phyloP scores from a whole-genome alignment of 2,888 invertebrate species.

The Drosophila eohydei region DNA sequence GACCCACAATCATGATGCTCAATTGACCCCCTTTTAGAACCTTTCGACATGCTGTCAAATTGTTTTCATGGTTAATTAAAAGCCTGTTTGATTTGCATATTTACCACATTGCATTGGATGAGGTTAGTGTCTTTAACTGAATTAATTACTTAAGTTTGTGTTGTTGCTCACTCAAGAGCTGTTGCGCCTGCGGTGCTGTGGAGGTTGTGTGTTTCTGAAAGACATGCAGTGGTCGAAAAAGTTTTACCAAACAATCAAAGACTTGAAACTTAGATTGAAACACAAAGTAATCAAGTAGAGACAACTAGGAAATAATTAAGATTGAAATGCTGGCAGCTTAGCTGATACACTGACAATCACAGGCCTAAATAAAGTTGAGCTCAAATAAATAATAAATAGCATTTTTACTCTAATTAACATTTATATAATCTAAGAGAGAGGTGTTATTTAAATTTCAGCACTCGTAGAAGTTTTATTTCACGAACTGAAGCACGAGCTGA shows the following conservation, averaged over 20 bases:
- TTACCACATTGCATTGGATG: neutral
- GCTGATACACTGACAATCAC: neutral
- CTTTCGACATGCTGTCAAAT: constrained; percentile 30
- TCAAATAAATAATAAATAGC: too few relatives aligned
- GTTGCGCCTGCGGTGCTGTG: neutral
- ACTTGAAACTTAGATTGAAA: neutral
- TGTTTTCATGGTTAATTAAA: constrained; percentile 66
- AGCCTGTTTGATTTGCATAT: constrained; percentile 53
- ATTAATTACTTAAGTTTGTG: constrained; percentile 42
- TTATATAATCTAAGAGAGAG: neutral
- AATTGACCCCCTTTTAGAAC: neutral
- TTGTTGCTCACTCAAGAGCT: constrained; percentile 8
- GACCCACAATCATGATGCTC: constrained; percentile 19
- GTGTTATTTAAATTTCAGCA: too few relatives aligned
- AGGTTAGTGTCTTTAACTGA: constrained; percentile 22
- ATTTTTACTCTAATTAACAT: neutral
- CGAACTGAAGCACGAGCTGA: too few relatives aligned
- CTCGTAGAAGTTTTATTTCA: too few relatives aligned
- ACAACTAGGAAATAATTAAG: neutral
- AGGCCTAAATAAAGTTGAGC: neutral
- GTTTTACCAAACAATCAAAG: constrained; percentile 6
- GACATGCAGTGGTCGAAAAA: constrained; percentile 6
- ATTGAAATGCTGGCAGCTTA: neutral
- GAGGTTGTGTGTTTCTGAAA: neutral
- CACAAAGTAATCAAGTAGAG: neutral